These are phyloP conservation scores for Probosciger aterrimus DNA, from an alignment of 2,113 vertebrate species.

Conservation along the genomic window DNA sequence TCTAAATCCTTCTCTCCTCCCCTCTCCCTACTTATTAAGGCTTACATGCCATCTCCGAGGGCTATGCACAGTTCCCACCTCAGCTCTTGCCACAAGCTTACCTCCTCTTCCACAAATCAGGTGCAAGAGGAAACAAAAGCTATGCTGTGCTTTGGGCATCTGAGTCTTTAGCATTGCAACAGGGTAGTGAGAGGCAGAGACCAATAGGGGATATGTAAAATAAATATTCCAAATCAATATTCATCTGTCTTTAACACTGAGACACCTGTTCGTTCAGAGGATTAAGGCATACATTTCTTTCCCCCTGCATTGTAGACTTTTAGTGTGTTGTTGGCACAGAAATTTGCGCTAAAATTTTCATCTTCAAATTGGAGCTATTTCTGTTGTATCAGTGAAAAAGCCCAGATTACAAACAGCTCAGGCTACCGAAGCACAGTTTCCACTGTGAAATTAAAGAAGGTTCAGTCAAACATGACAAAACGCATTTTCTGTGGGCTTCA, in stretches of 20 bases:
- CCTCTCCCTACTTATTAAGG: neutral
- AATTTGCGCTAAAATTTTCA: neutral
- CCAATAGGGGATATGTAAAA: neutral
- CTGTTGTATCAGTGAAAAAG: neutral
- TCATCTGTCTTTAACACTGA: neutral
- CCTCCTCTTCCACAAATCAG: fast-evolving
- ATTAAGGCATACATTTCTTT: neutral
- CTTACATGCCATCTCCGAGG: neutral
- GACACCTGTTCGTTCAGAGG: neutral
- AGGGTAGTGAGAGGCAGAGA: neutral
- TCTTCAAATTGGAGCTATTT: constrained; percentile 20
- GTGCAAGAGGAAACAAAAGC: neutral
- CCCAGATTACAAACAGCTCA: neutral
- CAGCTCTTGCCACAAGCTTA: neutral
- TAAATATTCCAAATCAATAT: neutral
- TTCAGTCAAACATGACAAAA: constrained; percentile 9
- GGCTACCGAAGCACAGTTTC: neutral
- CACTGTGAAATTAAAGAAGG: neutral
- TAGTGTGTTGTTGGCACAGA: neutral
- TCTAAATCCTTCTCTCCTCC: neutral
- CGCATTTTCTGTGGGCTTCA: neutral
- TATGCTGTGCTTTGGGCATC: neutral
- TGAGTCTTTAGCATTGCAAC: neutral
- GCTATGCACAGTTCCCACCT: neutral
- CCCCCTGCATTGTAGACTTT: neutral